phyloP scores from a whole-genome alignment of 2,888 invertebrate species.

The Callyntrura sp. region DNA sequence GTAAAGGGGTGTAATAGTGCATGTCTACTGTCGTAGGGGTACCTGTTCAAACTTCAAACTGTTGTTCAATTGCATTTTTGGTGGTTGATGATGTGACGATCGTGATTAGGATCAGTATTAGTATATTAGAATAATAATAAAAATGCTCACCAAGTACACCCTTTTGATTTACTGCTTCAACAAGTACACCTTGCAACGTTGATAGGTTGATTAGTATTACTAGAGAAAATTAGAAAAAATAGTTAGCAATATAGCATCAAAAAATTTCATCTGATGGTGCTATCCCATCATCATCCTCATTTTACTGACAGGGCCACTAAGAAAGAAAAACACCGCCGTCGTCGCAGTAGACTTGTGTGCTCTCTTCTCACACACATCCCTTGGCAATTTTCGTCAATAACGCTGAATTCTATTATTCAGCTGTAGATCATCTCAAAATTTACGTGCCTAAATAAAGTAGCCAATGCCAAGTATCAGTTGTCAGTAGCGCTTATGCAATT shows the following conservation, averaged over 20 bases:
- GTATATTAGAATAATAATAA: conserved; percentile 27
- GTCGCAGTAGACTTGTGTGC: no score
- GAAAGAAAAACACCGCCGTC: conserved; percentile 1
- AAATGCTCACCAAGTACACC: not conserved
- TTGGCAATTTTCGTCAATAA: no score
- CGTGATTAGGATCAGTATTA: conserved; percentile 60
- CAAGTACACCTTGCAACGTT: conserved; percentile 43
- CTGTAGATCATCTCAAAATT: conserved; percentile 13
- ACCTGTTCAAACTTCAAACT: conserved; percentile 1
- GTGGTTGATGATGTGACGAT: conserved; percentile 53
- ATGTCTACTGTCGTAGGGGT: not conserved
- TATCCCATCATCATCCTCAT: no score
- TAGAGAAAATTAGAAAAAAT: conserved; percentile 62
- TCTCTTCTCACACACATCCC: no score
- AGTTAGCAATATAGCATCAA: conserved; percentile 33
- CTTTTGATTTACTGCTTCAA: conserved; percentile 56
- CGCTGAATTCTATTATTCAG: not conserved
- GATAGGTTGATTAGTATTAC: conserved; percentile 44
- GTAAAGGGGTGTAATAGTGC: not conserved
- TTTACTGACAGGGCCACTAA: conserved; percentile 19
- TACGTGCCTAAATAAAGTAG: not conserved
- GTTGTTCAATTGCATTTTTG: conserved; percentile 34
- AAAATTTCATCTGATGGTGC: not conserved
- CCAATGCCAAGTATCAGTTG: not conserved
- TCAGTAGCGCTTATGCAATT: conserved; percentile 29